Base-by-base conservation (phyloP, 1,140 invertebrate genomes). In the Penaeus chinensis region DNA sequence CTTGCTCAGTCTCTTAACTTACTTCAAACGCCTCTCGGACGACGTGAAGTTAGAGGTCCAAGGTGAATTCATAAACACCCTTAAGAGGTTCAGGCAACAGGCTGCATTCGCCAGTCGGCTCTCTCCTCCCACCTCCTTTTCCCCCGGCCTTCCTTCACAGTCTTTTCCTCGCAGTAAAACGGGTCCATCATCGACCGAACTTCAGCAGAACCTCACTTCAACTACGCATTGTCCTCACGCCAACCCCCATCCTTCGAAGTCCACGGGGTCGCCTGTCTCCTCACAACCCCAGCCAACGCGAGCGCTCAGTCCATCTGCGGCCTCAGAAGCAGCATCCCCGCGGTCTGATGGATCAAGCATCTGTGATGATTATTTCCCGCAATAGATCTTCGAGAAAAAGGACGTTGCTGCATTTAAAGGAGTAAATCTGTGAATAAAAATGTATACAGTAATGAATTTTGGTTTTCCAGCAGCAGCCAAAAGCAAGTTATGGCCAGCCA, bases 331-430 rank as follows among this genome's bases (percentile, higher is more conserved):
- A 37, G 16, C 16, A 54, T 54, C 54, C 54, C 54, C 54, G 54
- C 54, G 63, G 81, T 82, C 81, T 66, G 81, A 65, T 42, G 66
- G 61, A 62, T 82, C 81, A 27, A 82, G 81, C 62, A 82, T 65
- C 22, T 82, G 62, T 82, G 81, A 82, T 82, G 81, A 82, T 22
- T 65, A 66, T 82, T 82, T 82, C 61, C 61, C 7, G 0, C 5
- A 77, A 5, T 77, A 77, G 24, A 42, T 76, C 47, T 77, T 42
- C 20, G 24, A 77, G 74, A 77, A 47, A 18, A 32, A 27, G 0
- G 16, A 42, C 62, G 54, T 63, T 82, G 37, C 63, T 54, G 69
- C 18, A 82, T 82, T 81, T 61, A 60, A 22, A 69, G 61, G 62
- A 82, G 10, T 82, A 42, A 63, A 65, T 22, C 27, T 82, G 19